Evolutionary conservation across 2,888 invertebrate genomes (phyloP).

Genomic region (Neoaliturus tenellus): DNA sequence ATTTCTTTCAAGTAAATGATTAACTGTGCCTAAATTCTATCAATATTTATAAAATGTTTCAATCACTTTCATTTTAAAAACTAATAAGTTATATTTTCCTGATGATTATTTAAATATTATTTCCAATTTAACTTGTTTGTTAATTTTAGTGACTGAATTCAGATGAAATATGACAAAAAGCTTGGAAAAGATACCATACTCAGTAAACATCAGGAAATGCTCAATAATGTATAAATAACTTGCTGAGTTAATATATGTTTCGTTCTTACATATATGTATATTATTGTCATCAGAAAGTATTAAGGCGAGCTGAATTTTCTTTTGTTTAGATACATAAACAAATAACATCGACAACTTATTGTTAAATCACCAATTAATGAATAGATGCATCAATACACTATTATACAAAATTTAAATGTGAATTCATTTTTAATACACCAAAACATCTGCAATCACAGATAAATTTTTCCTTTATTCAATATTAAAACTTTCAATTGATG

Average conservation of each 20-base stretch:
- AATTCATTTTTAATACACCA: background rate
- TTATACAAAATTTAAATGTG: too few relatives aligned
- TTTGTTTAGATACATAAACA: background rate
- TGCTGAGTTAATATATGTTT: background rate
- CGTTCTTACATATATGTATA: background rate
- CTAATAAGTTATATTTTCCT: too few relatives aligned
- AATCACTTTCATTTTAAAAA: too few relatives aligned
- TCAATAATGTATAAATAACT: conserved; percentile 13
- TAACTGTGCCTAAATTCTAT: too few relatives aligned
- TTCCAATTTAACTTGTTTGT: too few relatives aligned
- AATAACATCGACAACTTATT: background rate
- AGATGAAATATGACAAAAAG: too few relatives aligned
- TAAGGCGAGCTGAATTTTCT: background rate
- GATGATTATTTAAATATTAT: too few relatives aligned
- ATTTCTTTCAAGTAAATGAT: background rate
- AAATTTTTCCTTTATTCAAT: background rate
- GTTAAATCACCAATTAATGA: background rate
- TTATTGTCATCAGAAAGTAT: conserved; percentile 16
- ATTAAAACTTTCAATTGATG: background rate
- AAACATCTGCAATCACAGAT: background rate
- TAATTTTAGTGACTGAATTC: too few relatives aligned
- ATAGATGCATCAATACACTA: background rate
- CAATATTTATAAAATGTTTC: too few relatives aligned
- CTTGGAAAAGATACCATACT: too few relatives aligned
- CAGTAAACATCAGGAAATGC: background rate